Base-by-base conservation (phyloP, 2,797 vertebrate genomes). In the Diceros bicornis region DNA sequence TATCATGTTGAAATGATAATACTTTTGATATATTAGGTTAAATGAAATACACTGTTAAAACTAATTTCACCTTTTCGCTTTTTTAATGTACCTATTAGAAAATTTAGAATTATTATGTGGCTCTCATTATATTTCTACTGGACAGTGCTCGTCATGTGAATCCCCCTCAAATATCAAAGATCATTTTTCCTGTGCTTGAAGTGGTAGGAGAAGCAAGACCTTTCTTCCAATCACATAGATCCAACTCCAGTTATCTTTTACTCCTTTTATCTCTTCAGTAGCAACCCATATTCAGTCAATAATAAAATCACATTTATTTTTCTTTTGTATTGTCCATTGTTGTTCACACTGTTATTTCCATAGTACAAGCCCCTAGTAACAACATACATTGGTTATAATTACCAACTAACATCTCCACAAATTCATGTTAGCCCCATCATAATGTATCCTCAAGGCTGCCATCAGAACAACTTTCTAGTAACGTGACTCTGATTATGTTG, bases 351-450 rank as follows among this genome's bases (percentile, higher is more conserved):
- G 25, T 71, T 90, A n/a, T 89, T 88, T 92, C 62, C 29, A 59
- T 34, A 91, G 59, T 44, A 23, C 59, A 34, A 66, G 27, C 41
- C 57, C 66, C 16, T 59, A 95, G 66, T 90, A 92, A 92, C 86
- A 89, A 95, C 94, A 96, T 91, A 72, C 61, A 81, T 62, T 74
- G 94, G 85, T 77, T 78, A 7, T 92, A 96, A 97, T 90, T 90
- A 85, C 62, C 34, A 89, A 44, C n/a, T 84, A 92, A 96, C 32
- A 52, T 27, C 29, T 66, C 68, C 17, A 64, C 61, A 82, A 71
- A 50, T 95, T 95, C n/a, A 37, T 34, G 50, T 92, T 89, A 34
- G 71, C n/a, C 62, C 21, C n/a, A 71, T 90, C n/a, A 90, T 68
- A 75, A 71, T 50, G 55, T 50, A 14, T 66, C 47, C 75, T 92